Evolutionary conservation across 2,113 vertebrate genomes (phyloP), one percentile per base, ranked within the genome.

Genomic region (Furnarius figulus): DNA sequence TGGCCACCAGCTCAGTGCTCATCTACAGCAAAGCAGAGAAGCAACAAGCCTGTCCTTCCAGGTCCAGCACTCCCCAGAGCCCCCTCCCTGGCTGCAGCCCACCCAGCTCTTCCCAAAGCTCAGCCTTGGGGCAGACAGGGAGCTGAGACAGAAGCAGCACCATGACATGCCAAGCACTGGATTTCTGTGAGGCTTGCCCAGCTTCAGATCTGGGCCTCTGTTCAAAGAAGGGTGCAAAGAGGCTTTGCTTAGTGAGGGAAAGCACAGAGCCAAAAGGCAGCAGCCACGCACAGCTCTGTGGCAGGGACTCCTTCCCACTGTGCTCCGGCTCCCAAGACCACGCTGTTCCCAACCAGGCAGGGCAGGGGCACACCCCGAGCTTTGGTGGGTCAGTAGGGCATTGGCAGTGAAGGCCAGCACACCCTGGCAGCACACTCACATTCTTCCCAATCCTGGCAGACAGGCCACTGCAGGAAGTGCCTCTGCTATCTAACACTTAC

Each of bases 91-190:
- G 30, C 59, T 73, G 16, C 9, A 7, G 42, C 62, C 33, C 4
- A 2, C 65, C 18, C 8, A 3, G 50, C 20, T 77, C 37, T 15
- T 44, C 23, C 75, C 3, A 2, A 27, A 35, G 83, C 42, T 50
- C 50, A 56, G 73, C 40, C 19, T 33, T 2, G 1, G 19, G 42
- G 20, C 3, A 1, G 30, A 35, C 61, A n/a, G n/a, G 35, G 10
- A 46, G 37, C 40, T 0, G 0, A 40, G 49, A 31, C 17, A 68
- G 21, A 9, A 21, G 14, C 2, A 12, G 37, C 31, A 23, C 28
- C 0, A 0, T 53, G 62, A 75, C 22, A 14, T 0, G 28, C 20
- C 0, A 0, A 63, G 55, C 27, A 55, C 12, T 1, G 0, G 5
- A 16, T 21, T 84, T 28, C 70, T 63, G 5, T 39, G 20, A 8